These are phyloP conservation scores for Clinocottus analis DNA, from an alignment of 2,113 vertebrate genomes.

Conservation along the genomic window DNA sequence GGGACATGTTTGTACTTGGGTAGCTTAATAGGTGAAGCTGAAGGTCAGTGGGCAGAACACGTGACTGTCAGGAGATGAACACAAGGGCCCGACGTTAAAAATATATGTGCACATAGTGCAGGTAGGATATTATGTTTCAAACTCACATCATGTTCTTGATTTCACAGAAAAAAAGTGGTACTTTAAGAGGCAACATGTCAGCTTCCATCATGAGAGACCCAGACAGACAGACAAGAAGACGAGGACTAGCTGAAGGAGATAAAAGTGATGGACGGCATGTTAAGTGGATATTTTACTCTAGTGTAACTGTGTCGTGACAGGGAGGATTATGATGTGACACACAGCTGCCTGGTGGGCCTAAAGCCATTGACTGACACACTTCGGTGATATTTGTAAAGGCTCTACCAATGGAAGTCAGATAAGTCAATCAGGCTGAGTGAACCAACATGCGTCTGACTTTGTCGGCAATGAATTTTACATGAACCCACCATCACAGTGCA, in stretches of 20 bases:
- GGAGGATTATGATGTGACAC: conserved; percentile 74
- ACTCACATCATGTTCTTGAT: conserved; percentile 33
- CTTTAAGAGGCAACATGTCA: conserved; percentile 50
- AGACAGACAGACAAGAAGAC: conserved; percentile 53
- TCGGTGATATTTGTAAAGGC: conserved; percentile 58
- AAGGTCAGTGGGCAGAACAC: conserved; percentile 8
- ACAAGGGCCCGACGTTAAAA: conserved; percentile 8
- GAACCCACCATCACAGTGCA: conserved; percentile 27
- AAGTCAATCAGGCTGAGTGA: conserved; percentile 71
- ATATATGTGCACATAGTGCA: conserved; percentile 26
- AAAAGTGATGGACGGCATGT: conserved; percentile 73
- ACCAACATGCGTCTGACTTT: conserved; percentile 62
- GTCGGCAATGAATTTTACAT: conserved; percentile 65
- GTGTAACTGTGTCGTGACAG: conserved; percentile 63
- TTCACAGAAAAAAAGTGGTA: conserved; percentile 32
- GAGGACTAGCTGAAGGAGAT: conserved; percentile 59
- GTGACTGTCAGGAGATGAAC: conserved; percentile 12
- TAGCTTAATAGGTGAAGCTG: not conserved
- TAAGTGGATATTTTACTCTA: conserved; percentile 75
- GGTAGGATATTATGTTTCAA: conserved; percentile 31
- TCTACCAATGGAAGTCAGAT: conserved; percentile 67
- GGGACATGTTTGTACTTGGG: not conserved
- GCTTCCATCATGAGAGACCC: conserved; percentile 49
- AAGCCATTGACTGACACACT: conserved; percentile 73
- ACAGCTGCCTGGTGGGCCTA: conserved; percentile 61